A percentile compares a stretch with the other conserved stretches of the same genome.
Evolutionary conservation across 2,888 invertebrate species (phyloP).

Genomic region (Drosophila hawaiiensis): DNA sequence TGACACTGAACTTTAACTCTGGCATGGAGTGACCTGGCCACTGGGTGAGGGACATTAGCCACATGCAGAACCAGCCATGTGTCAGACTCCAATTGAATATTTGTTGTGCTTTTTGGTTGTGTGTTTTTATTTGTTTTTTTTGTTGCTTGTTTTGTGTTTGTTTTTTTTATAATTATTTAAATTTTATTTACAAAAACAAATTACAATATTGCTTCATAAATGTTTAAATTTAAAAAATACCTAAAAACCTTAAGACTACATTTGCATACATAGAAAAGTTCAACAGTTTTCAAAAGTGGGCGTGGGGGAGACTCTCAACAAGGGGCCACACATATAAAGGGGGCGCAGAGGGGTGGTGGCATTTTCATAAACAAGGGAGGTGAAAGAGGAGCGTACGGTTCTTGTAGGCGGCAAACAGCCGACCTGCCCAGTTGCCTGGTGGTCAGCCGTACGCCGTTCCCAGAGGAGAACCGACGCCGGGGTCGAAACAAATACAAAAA

Average conservation of each 20-base stretch:
- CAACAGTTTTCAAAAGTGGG: slow-evolving; percentile 43
- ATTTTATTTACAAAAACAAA: slow-evolving; percentile 85
- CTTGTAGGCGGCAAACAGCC: slow-evolving; percentile 39
- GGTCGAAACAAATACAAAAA: background rate
- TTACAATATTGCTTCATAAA: slow-evolving; percentile 84
- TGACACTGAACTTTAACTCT: slow-evolving; percentile 45
- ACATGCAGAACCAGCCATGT: background rate
- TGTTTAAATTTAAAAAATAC: slow-evolving; percentile 79
- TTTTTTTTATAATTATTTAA: slow-evolving; percentile 75
- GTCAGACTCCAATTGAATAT: slow-evolving; percentile 1
- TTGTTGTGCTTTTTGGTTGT: slow-evolving; percentile 67
- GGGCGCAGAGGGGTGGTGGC: slow-evolving; percentile 27
- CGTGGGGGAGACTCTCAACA: slow-evolving; percentile 9
- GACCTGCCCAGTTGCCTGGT: slow-evolving; percentile 47
- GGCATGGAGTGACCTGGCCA: slow-evolving; percentile 12
- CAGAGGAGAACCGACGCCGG: slow-evolving; percentile 7
- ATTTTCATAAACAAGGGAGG: slow-evolving; percentile 38
- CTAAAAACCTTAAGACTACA: slow-evolving; percentile 81
- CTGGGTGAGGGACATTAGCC: background rate
- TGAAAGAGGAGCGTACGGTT: background rate
- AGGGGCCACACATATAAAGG: background rate
- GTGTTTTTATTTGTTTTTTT: slow-evolving; percentile 73
- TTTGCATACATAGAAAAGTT: slow-evolving; percentile 69
- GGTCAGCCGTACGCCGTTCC: slow-evolving; percentile 25
- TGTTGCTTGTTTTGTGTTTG: slow-evolving; percentile 15